These are phyloP conservation scores for Minunthozetes semirufus DNA, from an alignment of 2,888 invertebrate species.

Conservation along the genomic window DNA sequence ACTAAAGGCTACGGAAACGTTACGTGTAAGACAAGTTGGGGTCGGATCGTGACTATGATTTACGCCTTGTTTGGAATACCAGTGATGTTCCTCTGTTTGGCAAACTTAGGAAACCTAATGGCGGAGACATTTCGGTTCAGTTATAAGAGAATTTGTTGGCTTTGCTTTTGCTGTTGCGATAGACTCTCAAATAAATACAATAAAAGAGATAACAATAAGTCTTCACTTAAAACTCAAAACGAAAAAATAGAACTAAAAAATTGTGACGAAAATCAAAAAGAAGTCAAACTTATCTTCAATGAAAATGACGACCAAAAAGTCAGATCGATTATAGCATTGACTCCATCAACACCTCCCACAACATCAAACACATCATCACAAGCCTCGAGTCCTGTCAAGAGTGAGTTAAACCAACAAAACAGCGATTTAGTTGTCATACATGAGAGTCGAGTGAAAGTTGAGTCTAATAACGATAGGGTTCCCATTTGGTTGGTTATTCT, in stretches of 20 bases:
- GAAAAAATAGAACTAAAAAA: neutral
- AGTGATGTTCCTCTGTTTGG: constrained; percentile 73
- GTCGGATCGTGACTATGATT: constrained; percentile 73
- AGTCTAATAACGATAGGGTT: constrained; percentile 49
- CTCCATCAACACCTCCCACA: constrained; percentile 12
- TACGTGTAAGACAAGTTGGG: constrained; percentile 71
- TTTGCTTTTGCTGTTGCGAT: constrained; percentile 32
- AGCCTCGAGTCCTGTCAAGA: constrained; percentile 9
- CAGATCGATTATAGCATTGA: neutral
- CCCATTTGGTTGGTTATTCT: constrained; percentile 60
- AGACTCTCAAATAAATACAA: neutral
- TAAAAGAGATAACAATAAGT: neutral
- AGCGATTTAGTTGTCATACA: constrained; percentile 7
- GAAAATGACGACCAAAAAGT: constrained; percentile 5
- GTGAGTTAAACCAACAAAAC: neutral
- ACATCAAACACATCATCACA: neutral
- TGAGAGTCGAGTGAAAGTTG: neutral
- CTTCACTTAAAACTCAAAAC: neutral
- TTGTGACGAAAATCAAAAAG: neutral
- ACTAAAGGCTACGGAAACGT: constrained; percentile 71
- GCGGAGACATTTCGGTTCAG: constrained; percentile 68
- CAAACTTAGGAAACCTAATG: constrained; percentile 71
- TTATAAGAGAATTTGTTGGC: constrained; percentile 53
- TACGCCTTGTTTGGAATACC: constrained; percentile 84
- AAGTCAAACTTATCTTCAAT: neutral